Base-by-base conservation (phyloP, 2,797 vertebrate genomes). In the Chiloscyllium punctatum region DNA sequence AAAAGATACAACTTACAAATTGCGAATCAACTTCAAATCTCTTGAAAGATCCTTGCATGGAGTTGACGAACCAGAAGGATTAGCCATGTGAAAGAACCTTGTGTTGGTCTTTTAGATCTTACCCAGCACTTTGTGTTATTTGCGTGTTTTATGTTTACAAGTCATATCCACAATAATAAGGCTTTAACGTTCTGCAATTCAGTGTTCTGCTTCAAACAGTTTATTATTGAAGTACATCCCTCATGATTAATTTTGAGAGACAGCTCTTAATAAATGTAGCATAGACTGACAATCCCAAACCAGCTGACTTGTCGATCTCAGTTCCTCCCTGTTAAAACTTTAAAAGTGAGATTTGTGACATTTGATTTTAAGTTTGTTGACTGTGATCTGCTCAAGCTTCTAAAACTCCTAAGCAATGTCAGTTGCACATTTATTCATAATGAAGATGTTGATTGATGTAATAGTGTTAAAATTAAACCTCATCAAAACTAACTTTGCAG, bases 201-300 rank as follows among this genome's bases (percentile, higher is more conserved):
- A 94, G 92, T 94, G 37, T 69, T 68, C 66, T 92, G 90, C 90
- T 92, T 92, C n/a, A 7, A 68, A n/a, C 62, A 69, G 42, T 95
- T 95, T 74, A 51, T 53, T 74, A 72, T 95, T 95, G 42, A 74
- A 77, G 94, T 72, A 51, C 94, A 74, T 72, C 15, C 51, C 48
- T 74, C 27, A 33, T 9, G 48, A 95, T 95, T 27, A 77, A 16
- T 27, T 94, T 77, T 42, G 27, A 4, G 71, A 74, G 71, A 77
- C 8, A 0, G 37, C 21, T 7, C 18, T 37, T 68, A 42, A 69
- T 84, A 21, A 84, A 84, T 21, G 68, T 66, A 42, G n/a, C 9
- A 2, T 33, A 72, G 42, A 30, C 21, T 21, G 9, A 94, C 30
- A 90, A 69, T 72, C 23, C 68, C 23, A 16, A 71, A 30, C 72